Conservation (phyloP, 2,113 vertebrate species). For the Arizona elegans region DNA sequence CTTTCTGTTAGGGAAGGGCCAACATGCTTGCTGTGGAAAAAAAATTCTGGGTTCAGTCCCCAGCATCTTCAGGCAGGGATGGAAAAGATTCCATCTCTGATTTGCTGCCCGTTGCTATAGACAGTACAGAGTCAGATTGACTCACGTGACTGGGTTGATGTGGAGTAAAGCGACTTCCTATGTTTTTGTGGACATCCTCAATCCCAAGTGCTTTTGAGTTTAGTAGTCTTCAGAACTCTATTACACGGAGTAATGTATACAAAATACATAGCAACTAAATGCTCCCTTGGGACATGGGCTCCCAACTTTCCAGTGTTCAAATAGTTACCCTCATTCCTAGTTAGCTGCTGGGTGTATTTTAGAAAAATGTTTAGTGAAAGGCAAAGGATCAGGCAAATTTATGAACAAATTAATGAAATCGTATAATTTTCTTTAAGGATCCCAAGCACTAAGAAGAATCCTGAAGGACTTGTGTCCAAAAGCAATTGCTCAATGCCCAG, state of each 20-base stretch:
- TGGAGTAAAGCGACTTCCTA: background rate
- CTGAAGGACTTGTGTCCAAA: slow-evolving; percentile 64
- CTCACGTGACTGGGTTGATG: background rate
- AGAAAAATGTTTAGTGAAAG: background rate
- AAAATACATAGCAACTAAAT: background rate
- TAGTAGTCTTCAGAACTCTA: background rate
- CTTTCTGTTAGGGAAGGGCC: background rate
- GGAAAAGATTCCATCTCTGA: background rate
- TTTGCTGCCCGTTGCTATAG: background rate
- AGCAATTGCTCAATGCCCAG: slow-evolving; percentile 55
- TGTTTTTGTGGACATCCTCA: background rate
- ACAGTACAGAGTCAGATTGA: background rate
- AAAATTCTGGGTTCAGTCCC: background rate
- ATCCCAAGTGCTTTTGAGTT: background rate
- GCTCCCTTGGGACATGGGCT: background rate
- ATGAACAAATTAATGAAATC: background rate
- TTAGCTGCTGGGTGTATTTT: background rate
- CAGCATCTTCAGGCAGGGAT: no score
- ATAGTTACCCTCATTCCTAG: background rate
- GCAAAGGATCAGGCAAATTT: background rate
- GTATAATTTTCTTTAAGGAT: slow-evolving; percentile 67
- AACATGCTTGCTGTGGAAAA: background rate
- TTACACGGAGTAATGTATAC: background rate
- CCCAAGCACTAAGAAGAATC: slow-evolving; percentile 77
- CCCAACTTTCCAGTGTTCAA: background rate